A percentile compares a stretch with the other conserved stretches of the same genome.
phyloP scores from a whole-genome alignment of 2,797 vertebrate genomes.

The Anisognathus igniventris region DNA sequence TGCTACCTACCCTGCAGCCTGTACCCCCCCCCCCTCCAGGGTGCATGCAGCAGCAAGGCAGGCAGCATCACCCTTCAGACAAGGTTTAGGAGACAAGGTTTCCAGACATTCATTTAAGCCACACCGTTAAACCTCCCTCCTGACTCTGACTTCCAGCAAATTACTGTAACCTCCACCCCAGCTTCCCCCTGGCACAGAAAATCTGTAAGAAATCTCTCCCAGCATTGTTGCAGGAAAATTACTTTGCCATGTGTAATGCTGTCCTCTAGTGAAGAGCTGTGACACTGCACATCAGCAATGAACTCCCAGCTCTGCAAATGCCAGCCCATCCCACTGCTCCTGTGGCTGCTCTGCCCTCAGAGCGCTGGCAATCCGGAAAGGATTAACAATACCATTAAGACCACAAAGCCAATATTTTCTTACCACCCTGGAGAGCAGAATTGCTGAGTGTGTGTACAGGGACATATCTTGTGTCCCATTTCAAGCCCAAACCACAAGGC shows the following conservation, averaged over 20 bases:
- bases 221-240: neutral
- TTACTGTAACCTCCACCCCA: neutral
- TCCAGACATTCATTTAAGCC: neutral
- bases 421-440: neutral
- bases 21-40: no score
- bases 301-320: neutral
- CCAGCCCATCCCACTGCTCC: neutral
- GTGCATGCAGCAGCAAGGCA: neutral
- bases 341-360: neutral
- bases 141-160: accelerated
- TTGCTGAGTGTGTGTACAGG: neutral
- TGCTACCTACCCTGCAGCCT: neutral
- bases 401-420: neutral
- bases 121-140: neutral
- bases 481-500: neutral
- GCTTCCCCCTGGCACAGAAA: neutral
- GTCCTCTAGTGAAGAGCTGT: conserved; percentile 39
- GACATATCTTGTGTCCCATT: neutral
- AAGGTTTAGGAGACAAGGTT: neutral
- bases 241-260: neutral
- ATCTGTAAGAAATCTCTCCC: accelerated
- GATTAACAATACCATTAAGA: neutral
- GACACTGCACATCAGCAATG: neutral
- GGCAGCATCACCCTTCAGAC: neutral
- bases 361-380: neutral